Evolutionary conservation across 2,888 invertebrate genomes (phyloP).

Genomic region (Sturmia bella): DNA sequence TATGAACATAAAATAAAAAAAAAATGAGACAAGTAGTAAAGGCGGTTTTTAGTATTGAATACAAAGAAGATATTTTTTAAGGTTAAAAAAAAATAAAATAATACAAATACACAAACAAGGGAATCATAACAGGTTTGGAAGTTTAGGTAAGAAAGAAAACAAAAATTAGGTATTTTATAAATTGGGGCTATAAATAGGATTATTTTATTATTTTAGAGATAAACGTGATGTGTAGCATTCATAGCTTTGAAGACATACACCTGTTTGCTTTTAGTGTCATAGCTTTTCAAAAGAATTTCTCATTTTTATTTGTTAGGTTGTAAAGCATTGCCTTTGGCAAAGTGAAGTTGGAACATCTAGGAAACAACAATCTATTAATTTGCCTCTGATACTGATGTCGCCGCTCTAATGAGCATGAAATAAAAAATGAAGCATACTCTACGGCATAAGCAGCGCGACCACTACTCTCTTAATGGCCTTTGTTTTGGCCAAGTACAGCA

Average conservation of each 20-base stretch:
- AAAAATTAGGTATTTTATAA: conserved; percentile 28
- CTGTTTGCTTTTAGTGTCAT: conserved; percentile 34
- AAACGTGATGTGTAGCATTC: conserved; percentile 14
- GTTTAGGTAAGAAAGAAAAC: neutral
- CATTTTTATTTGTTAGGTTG: neutral
- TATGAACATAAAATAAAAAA: neutral
- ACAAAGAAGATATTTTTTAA: conserved; percentile 54
- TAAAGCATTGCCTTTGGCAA: neutral
- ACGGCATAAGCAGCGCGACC: neutral
- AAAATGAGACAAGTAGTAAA: conserved; percentile 9
- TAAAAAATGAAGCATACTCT: conserved; percentile 6
- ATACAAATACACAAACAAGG: neutral
- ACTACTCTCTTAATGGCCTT: too few relatives aligned
- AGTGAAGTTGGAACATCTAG: neutral
- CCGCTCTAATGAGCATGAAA: neutral
- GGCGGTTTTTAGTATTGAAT: conserved; percentile 7
- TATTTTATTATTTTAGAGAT: conserved; percentile 22
- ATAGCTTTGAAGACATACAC: conserved; percentile 47
- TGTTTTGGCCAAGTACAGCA: too few relatives aligned
- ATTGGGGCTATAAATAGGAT: conserved; percentile 58
- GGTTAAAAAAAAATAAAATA: conserved; percentile 3
- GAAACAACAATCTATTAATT: neutral
- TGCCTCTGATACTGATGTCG: neutral
- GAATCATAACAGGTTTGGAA: neutral
- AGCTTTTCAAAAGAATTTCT: neutral